Base-by-base conservation (phyloP, 2,797 vertebrate genomes). In the Enteromius treurensis region DNA sequence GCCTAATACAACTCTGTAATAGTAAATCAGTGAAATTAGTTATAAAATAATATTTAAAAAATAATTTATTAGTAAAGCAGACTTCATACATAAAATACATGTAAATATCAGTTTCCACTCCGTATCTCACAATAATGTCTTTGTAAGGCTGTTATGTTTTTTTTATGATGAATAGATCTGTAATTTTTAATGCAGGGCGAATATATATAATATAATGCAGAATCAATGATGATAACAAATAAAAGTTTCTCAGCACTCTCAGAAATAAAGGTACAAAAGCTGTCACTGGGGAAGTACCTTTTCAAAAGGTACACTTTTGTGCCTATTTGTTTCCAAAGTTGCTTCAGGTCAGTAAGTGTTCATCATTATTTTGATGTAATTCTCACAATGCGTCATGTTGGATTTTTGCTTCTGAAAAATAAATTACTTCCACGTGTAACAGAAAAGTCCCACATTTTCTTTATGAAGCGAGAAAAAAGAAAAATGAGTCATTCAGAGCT, bases 401-500 rank as follows among this genome's bases (percentile, higher is more conserved):
- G 51, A 45, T 45, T 10, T 40, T 15, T 1, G 21, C 49, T 29
- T 8, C 53, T 32, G 15, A 80, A 58, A 70, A 23, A 5, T 1
- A 42, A 70, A 17, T 23, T 67, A 51, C 29, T 42, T 70, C 23
- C n/a, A 21, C 49, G 55, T 58, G 67, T 32, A 14, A 26, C 6
- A 2, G n/a, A 71, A 32, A 71, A 60, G 23, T 47, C 17, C 68
- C 11, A 71, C 4, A 23, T 60, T 42, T 3, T 58, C 4, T 68
- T 29, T 29, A 29, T n/a, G 10, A 80, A 80, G 34, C 42, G 51
- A 42, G 65, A 42, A 1, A 58, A 53, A 68, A 40, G 47, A 53
- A 9, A 29, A 29, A 80, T 80, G 19, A 70, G n/a, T 70, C 67
- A 80, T n/a, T 19, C 8, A 19, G 6, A 79, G 47, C 34, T 58